These are phyloP conservation scores for Tribolium castaneum DNA, from an alignment of 1,140 invertebrate genomes.

Conservation along the genomic window DNA sequence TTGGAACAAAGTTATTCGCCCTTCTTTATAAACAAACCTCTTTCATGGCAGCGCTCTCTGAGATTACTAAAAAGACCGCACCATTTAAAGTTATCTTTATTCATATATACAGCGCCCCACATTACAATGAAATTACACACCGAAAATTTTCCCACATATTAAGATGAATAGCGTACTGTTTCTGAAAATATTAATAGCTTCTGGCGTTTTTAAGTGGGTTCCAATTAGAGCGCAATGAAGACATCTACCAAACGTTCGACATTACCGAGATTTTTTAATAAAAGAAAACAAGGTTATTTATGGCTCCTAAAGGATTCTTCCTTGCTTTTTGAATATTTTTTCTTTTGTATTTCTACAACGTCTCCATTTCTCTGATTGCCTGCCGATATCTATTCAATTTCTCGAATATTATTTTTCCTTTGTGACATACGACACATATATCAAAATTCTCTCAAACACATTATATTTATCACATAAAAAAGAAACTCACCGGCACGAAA, in stretches of 20 bases:
- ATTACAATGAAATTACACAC: constrained; percentile 26
- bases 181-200: constrained; percentile 41
- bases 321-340: constrained; percentile 37
- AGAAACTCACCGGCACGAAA: constrained; percentile 40
- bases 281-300: constrained; percentile 30
- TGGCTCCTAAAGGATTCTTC: constrained; percentile 2
- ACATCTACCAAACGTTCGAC: not conserved
- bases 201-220: constrained; percentile 9
- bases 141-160: constrained; percentile 40
- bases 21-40: constrained; percentile 10
- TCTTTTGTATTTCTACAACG: constrained; percentile 38
- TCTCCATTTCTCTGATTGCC: constrained; percentile 41
- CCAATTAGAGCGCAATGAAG: constrained; percentile 2
- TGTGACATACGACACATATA: constrained; percentile 42
- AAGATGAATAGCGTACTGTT: constrained; percentile 42
- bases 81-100: constrained; percentile 1
- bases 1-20: not conserved
- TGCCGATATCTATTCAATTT: constrained; percentile 42
- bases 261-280: not conserved
- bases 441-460: constrained; percentile 38
- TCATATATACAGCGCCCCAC: not conserved
- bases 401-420: constrained; percentile 39
- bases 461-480: constrained; percentile 42
- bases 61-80: constrained; percentile 16
- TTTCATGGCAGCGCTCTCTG: not conserved